phyloP scores from a whole-genome alignment of 2,113 vertebrate genomes.

The Coreoperca whiteheadi region DNA sequence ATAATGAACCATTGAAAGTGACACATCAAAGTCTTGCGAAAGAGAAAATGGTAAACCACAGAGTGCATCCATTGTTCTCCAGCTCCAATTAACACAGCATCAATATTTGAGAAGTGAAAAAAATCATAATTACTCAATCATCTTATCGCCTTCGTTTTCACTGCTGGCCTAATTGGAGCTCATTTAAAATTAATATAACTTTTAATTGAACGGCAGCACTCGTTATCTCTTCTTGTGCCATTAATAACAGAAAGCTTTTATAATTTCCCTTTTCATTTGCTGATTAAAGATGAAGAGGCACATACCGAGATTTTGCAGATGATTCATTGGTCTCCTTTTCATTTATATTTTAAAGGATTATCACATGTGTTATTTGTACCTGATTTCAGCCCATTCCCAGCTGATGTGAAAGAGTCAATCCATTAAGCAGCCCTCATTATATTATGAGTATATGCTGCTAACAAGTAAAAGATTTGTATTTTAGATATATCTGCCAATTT shows the following conservation, averaged over 20 bases:
- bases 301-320: constrained; percentile 40
- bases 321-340: constrained; percentile 39
- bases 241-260: constrained; percentile 71
- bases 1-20: background rate
- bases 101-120: constrained; percentile 78
- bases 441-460: background rate
- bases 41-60: constrained; percentile 8
- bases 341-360: constrained; percentile 49
- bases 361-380: constrained; percentile 6
- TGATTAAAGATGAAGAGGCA: constrained; percentile 65
- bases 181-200: constrained; percentile 84
- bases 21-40: background rate
- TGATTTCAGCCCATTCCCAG: constrained; percentile 23
- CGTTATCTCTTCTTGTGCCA: constrained; percentile 76
- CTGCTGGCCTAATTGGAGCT: constrained; percentile 78
- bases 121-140: constrained; percentile 78
- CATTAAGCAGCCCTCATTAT: background rate
- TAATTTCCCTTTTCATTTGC: constrained; percentile 62
- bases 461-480: background rate
- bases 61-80: constrained; percentile 65
- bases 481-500: background rate
- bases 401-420: constrained; percentile 3
- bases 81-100: constrained; percentile 72
- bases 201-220: constrained; percentile 78
- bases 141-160: constrained; percentile 79